Percentiles rank a stretch among this genome's conserved stretches.
phyloP scores from a whole-genome alignment of 2,888 invertebrate genomes.

The Arrhopalites spinosus region DNA sequence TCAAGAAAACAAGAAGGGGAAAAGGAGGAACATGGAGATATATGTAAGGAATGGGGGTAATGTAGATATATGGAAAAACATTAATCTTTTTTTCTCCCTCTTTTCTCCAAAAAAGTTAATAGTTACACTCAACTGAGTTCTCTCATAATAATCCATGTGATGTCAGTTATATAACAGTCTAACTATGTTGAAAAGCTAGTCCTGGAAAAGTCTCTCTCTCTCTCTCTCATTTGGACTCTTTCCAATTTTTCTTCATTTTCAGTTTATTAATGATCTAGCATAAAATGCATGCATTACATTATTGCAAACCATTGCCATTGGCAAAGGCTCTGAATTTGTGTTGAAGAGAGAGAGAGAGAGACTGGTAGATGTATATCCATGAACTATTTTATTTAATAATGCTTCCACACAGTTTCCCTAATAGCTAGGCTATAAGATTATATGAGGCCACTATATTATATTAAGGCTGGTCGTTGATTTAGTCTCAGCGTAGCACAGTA shows the following conservation, averaged over 20 bases:
- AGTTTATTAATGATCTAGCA: constrained; percentile 26
- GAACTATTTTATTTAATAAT: no score
- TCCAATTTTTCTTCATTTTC: constrained; percentile 24
- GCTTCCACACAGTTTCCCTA: background rate
- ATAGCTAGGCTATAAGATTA: no score
- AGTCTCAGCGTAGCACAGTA: background rate
- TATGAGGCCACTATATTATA: background rate
- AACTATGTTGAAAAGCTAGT: no score
- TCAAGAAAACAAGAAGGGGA: no score
- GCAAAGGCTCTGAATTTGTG: no score
- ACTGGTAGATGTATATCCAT: no score
- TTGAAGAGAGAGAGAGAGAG: background rate
- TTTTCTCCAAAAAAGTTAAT: background rate
- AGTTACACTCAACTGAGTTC: constrained; percentile 3
- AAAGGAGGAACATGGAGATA: no score
- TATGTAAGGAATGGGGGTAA: no score
- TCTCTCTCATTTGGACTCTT: constrained; percentile 17
- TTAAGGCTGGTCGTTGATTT: background rate
- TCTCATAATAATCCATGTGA: constrained; percentile 4
- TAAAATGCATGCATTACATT: constrained; percentile 16
- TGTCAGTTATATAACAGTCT: no score
- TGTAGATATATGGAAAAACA: constrained; percentile 1
- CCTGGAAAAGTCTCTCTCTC: background rate
- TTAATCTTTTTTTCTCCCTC: background rate
- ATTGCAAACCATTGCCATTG: constrained; percentile 11